phyloP scores from a whole-genome alignment of 2,113 vertebrate species.

The Poeciliopsis turrubarensis region DNA sequence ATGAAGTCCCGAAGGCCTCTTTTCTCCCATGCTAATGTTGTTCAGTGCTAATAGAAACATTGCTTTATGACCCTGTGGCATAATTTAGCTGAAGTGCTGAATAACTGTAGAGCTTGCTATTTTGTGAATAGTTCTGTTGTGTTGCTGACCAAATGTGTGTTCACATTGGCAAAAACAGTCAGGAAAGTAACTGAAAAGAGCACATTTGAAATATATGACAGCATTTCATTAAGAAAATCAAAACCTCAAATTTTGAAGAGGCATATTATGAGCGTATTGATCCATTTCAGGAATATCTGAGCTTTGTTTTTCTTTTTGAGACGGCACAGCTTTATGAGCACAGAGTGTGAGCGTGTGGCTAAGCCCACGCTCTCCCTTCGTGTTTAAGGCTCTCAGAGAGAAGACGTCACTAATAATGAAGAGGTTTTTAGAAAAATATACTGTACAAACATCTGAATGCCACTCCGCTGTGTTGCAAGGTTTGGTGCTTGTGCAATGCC shows the following conservation, averaged over 20 bases:
- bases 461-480: neutral
- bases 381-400: neutral
- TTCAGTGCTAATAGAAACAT: neutral
- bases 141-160: neutral
- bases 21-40: neutral
- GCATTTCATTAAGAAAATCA: neutral
- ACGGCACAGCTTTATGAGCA: slow-evolving; percentile 10
- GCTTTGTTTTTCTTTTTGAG: neutral
- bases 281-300: slow-evolving; percentile 17
- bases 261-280: slow-evolving; percentile 5
- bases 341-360: neutral
- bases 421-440: neutral
- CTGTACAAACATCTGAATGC: slow-evolving; percentile 2
- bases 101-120: neutral
- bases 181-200: neutral
- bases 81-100: neutral
- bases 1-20: neutral
- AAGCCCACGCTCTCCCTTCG: slow-evolving; percentile 13
- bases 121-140: neutral
- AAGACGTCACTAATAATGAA: slow-evolving; percentile 6
- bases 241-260: slow-evolving; percentile 12
- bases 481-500: slow-evolving; percentile 1
- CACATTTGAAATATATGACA: neutral
- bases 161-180: neutral
- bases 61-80: too few relatives aligned